These are phyloP conservation scores for Ceryle rudis DNA, from an alignment of 2,797 vertebrate species.

Conservation along the genomic window DNA sequence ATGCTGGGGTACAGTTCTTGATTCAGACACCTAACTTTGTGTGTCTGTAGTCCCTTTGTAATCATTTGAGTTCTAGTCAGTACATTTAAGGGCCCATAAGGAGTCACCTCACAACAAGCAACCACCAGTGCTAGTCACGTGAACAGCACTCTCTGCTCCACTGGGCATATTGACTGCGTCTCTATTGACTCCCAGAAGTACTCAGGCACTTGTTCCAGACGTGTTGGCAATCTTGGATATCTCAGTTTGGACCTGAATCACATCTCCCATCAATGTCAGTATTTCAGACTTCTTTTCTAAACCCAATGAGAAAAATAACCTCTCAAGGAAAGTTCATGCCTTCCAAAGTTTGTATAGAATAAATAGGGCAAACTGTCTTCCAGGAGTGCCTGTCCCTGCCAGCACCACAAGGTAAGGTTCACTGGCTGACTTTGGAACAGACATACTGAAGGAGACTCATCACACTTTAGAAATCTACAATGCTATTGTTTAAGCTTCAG, in stretches of 20 bases:
- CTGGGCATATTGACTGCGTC: background rate
- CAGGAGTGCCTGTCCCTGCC: background rate
- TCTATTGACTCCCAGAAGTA: background rate
- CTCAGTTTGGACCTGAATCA: background rate
- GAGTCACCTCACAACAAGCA: background rate
- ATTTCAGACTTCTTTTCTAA: background rate
- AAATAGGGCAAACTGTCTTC: background rate
- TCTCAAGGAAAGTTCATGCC: background rate
- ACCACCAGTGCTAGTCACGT: background rate
- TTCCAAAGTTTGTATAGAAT: background rate
- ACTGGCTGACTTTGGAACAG: background rate
- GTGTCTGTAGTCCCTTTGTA: background rate
- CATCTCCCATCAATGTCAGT: background rate
- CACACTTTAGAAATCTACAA: background rate
- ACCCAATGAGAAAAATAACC: background rate
- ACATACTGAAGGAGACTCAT: background rate
- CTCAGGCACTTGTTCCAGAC: background rate
- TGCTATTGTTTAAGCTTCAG: background rate
- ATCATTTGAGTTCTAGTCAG: background rate
- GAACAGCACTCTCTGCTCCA: background rate
- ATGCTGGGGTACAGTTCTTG: background rate
- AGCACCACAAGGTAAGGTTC: background rate
- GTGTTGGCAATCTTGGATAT: rapidly evolving
- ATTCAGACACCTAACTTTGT: background rate
- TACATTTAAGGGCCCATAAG: background rate